These are phyloP conservation scores for Heliothis subflexa DNA, from an alignment of 1,140 invertebrate genomes.

Conservation along the genomic window DNA sequence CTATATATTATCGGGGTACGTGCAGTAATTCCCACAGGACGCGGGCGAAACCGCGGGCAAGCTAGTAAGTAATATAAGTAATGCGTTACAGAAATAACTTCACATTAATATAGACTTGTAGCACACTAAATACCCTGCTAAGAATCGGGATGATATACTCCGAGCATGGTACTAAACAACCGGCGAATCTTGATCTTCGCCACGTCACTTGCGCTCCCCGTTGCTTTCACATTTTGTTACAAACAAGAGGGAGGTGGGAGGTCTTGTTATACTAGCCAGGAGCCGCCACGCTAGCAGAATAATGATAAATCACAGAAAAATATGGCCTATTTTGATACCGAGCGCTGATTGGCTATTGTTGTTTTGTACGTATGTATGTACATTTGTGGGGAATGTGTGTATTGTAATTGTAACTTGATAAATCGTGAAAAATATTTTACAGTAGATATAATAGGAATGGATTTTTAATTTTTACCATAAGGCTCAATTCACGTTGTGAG, in stretches of 20 bases:
- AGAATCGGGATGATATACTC: constrained; percentile 18
- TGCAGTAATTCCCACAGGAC: no score
- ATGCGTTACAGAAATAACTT: constrained; percentile 7
- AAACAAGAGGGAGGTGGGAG: background rate
- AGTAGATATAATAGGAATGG: no score
- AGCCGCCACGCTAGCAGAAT: constrained; percentile 14
- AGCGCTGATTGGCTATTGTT: constrained; percentile 21
- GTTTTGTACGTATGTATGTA: background rate
- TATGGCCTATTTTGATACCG: constrained; percentile 25
- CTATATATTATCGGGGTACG: no score
- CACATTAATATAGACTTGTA: constrained; percentile 2
- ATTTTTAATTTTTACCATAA: no score
- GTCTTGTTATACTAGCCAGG: background rate
- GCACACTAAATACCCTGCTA: constrained; percentile 22
- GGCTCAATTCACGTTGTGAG: no score
- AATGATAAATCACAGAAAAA: constrained; percentile 25
- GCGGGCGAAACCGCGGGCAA: no score
- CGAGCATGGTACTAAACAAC: constrained; percentile 1
- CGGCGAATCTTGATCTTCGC: background rate
- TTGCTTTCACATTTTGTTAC: no score
- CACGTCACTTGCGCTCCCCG: no score
- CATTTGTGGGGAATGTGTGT: background rate
- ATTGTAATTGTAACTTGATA: no score
- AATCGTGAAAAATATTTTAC: no score
- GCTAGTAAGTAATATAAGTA: constrained; percentile 1